Conservation (phyloP, 2,797 vertebrate species). For the Anableps anableps region DNA sequence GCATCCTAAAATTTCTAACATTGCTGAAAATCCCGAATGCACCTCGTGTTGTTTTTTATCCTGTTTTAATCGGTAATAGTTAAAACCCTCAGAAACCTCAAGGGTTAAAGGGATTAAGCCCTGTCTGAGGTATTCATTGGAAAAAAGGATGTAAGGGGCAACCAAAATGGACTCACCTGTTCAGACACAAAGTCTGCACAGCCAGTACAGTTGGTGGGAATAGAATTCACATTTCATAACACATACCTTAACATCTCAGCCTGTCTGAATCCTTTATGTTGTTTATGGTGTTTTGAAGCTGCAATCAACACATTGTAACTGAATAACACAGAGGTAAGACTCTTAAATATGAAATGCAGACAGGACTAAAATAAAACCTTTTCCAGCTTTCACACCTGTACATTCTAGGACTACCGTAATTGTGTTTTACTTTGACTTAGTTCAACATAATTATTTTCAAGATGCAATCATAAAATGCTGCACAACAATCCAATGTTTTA, state of each 20-base stretch:
- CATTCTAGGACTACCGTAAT: background rate
- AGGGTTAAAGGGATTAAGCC: background rate
- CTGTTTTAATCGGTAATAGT: background rate
- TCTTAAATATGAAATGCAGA: background rate
- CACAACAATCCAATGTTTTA: background rate
- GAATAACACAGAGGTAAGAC: background rate
- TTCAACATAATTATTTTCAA: background rate
- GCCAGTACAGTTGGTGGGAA: constrained; percentile 13
- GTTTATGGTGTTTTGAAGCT: constrained; percentile 24
- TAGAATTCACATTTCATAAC: background rate
- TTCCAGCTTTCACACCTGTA: background rate
- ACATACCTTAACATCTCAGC: constrained; percentile 4
- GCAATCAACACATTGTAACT: constrained; percentile 19
- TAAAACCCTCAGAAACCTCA: background rate
- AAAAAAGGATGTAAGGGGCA: background rate
- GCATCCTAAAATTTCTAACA: background rate
- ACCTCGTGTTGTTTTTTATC: background rate
- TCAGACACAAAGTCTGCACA: constrained; percentile 6
- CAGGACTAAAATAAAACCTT: background rate
- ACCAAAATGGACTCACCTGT: constrained; percentile 22
- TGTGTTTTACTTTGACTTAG: background rate
- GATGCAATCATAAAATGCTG: background rate
- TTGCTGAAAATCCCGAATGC: background rate
- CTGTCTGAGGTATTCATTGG: constrained; percentile 6
- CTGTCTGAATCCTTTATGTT: constrained; percentile 31